Evolutionary conservation across 1,140 invertebrate species (phyloP).

Genomic region (Dinoponera quadriceps): DNA sequence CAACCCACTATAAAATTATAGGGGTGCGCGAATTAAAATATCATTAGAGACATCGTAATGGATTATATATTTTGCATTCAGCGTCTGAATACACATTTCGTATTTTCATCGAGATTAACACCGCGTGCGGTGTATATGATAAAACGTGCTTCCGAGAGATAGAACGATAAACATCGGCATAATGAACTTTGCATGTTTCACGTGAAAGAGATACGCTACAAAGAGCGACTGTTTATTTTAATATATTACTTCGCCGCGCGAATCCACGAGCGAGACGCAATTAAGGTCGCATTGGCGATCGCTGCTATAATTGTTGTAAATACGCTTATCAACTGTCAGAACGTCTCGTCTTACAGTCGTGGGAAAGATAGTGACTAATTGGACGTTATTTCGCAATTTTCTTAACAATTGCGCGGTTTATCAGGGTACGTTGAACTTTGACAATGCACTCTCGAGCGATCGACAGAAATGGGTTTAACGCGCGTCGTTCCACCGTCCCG

Average conservation of each 20-base stretch:
- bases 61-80: no score
- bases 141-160: slow-evolving; percentile 1
- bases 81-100: no score
- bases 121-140: neutral
- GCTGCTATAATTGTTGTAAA: neutral
- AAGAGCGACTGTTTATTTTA: neutral
- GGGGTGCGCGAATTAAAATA: no score
- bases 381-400: slow-evolving; percentile 11
- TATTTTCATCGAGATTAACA: no score
- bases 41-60: no score
- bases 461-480: neutral
- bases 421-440: slow-evolving; percentile 33
- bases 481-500: neutral
- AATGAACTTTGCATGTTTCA: neutral
- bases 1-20: no score
- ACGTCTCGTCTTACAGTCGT: no score
- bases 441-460: slow-evolving; percentile 10
- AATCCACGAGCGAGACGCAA: neutral
- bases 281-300: slow-evolving; percentile 18
- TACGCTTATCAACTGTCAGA: slow-evolving; percentile 19
- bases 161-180: neutral
- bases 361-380: neutral
- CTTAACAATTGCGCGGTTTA: slow-evolving; percentile 42
- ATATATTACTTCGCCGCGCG: neutral
- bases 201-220: no score